phyloP scores from a whole-genome alignment of 2,113 vertebrate genomes.

The Nothoprocta perdicaria region DNA sequence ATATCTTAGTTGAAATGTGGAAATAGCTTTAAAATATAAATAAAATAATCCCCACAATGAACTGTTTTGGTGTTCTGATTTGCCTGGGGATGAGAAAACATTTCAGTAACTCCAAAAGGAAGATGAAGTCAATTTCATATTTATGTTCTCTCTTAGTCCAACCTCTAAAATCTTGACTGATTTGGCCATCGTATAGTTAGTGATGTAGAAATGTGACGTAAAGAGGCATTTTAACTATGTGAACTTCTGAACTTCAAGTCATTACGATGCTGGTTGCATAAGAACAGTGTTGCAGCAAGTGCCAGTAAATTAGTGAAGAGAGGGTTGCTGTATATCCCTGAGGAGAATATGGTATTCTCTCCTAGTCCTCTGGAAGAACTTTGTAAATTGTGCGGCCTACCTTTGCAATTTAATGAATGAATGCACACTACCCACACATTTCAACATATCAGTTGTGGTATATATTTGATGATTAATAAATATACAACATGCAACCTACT shows the following conservation, averaged over 20 bases:
- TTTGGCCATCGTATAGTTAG: background rate
- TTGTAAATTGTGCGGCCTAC: background rate
- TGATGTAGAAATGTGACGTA: background rate
- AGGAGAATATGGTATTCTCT: background rate
- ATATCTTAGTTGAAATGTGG: background rate
- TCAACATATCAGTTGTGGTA: background rate
- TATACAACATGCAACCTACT: background rate
- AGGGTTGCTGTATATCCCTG: background rate
- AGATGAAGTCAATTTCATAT: background rate
- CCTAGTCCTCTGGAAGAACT: background rate
- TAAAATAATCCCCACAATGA: background rate
- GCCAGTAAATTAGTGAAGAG: background rate
- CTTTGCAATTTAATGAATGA: background rate
- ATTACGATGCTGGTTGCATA: background rate
- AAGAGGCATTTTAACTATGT: background rate
- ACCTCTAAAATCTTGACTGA: background rate
- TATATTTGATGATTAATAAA: background rate
- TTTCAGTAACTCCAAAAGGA: background rate
- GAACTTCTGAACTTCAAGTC: background rate
- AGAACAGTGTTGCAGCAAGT: background rate
- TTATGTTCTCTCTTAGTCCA: background rate
- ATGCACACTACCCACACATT: background rate
- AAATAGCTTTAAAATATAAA: background rate
- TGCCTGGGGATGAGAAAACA: background rate
- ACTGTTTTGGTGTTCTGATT: background rate